Conservation (phyloP, 2,113 vertebrate species). For the Rhynchomys soricoides region DNA sequence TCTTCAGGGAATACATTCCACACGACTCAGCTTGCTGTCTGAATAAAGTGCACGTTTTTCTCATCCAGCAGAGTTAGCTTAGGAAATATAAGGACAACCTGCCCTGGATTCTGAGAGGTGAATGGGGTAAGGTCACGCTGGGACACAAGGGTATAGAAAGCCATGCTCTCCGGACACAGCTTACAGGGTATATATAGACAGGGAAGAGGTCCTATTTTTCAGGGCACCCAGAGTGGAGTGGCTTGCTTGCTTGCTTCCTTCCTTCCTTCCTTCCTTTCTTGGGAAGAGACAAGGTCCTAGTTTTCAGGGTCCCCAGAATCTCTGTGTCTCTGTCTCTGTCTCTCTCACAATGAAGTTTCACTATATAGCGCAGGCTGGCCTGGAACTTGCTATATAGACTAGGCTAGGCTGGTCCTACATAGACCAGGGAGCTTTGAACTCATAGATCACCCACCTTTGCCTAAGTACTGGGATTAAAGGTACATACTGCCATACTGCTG, state of each 20-base stretch:
- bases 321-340: too few relatives aligned
- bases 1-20: conserved; percentile 51
- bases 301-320: too few relatives aligned
- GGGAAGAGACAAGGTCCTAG: too few relatives aligned
- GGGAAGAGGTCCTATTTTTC: neutral
- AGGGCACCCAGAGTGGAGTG: neutral
- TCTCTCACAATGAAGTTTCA: neutral
- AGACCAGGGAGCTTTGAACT: neutral
- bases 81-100: conserved; percentile 44
- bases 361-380: neutral
- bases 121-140: neutral
- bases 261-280: neutral
- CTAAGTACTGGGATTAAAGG: neutral
- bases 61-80: conserved; percentile 62
- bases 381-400: neutral
- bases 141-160: neutral
- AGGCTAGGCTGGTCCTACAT: neutral
- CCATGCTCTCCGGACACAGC: neutral
- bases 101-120: neutral
- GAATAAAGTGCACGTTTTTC: conserved; percentile 54
- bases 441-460: neutral
- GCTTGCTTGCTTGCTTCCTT: neutral
- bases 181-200: neutral
- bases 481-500: too few relatives aligned
- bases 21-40: neutral